Evolutionary conservation across 1,140 invertebrate species (phyloP), one percentile per base, ranked within the genome.

Genomic region (Hetaerina americana): DNA sequence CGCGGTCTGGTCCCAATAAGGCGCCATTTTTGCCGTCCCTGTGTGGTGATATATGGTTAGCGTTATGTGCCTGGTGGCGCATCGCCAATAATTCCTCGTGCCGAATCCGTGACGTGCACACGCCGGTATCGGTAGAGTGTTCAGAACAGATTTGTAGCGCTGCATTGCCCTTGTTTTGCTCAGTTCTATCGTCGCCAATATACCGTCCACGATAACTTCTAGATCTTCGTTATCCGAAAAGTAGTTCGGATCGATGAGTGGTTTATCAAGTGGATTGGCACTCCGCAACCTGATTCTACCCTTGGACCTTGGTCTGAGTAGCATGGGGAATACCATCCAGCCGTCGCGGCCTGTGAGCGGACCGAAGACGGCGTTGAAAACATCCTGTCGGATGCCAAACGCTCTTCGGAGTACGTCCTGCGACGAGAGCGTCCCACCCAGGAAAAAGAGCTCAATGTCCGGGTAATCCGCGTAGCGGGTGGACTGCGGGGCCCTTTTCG

Each of bases 11-110:
- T 94, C 91, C 0, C 75, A 78, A 0, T 73, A 25, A 0, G 89
- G 86, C 0, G 92, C 92, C 92, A 94, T 94, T 79, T 89, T 91
- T 26, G 85, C 87, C 0, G 90, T 91, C 0, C 87, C 84, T 5
- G 87, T 81, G 73, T 89, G 88, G 77, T 93, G 90, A 76, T 92
- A 89, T 74, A 90, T 82, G 6, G 79, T 78, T 0, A 83, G 77
- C 0, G 85, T 86, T 8, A 89, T 75, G 67, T 88, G 83, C 70
- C 82, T 83, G 0, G 90, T 80, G n/a, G 87, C 86, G 76, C 92
- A 94, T 31, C 85, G 82, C 88, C 91, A 92, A 75, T 93, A 93
- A 1, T 83, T 81, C 69, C 90, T 89, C 5, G 81, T 83, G 2
- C 78, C 85, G 74, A 87, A 90, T 2, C 78, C 74, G 49, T 80